Base-by-base conservation (phyloP, 2,113 vertebrate species). In the Cryptotis parvus region DNA sequence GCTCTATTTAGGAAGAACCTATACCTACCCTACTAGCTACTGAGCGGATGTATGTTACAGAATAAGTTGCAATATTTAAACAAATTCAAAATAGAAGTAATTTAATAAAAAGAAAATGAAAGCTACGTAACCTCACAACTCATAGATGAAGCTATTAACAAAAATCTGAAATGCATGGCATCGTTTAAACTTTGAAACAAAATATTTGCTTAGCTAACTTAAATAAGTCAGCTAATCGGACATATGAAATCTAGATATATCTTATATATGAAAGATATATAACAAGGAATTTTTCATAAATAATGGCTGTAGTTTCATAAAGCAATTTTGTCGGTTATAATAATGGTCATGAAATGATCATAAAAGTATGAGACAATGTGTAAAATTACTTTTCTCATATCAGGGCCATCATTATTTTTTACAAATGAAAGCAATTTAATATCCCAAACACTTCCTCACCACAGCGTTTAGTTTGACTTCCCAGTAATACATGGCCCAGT, bases 1-100 rank as follows among this genome's bases (percentile, higher is more conserved):
- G 91, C 93, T 91, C 93, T 86, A 72, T 76, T 95, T 93, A 94
- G 95, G 94, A 94, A 90, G 86, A 96, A 92, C 91, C 91, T 91
- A 87, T 55, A 94, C 92, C 91, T 92, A 94, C 85, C 83, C 83
- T n/a, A 86, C 92, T 61, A 18, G 90, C 83, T n/a, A 86, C 92
- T 61, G 24, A 92, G 80, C 0, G 15, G 66, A 74, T 95, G 16
- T 93, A 90, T 92, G 95, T 91, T 91, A 84, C 31, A 84, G 37
- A 24, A 79, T 70, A 74, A 94, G 76, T n/a, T 89, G 33, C 61
- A 84, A 89, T 66, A 92, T 52, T 94, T 86, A 83, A 91, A 88
- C n/a, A 93, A 89, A 77, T 89, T 92, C 66, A 93, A 90, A 90
- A 92, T 61, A 93, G 58, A 91, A 88, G 29, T 89, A 35, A 88